These are phyloP conservation scores for Brachylomia viminalis DNA, from an alignment of 2,888 invertebrate genomes.

Conservation along the genomic window DNA sequence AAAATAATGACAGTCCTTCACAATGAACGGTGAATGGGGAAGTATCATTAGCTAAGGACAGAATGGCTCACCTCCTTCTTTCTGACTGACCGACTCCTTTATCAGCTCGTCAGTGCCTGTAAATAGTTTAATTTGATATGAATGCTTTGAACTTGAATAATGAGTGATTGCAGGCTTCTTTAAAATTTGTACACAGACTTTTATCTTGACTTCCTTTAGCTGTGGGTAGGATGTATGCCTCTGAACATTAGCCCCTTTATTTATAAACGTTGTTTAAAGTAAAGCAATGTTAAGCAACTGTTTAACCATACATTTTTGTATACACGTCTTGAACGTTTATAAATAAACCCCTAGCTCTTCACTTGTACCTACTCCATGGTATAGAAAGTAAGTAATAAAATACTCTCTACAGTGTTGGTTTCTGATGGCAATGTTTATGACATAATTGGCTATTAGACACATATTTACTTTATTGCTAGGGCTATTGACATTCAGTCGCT, in stretches of 20 bases:
- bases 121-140: neutral
- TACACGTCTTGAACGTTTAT: neutral
- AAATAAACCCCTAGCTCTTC: slow-evolving; percentile 4
- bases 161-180: neutral
- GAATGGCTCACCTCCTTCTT: neutral
- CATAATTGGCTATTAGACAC: slow-evolving; percentile 72
- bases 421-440: slow-evolving; percentile 68
- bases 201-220: neutral
- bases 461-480: slow-evolving; percentile 66
- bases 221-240: no score
- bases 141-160: neutral
- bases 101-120: neutral
- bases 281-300: neutral
- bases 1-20: no score
- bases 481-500: slow-evolving; percentile 56
- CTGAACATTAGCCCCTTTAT: neutral
- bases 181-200: neutral
- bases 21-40: neutral
- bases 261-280: neutral
- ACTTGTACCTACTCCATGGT: slow-evolving; percentile 25
- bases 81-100: neutral
- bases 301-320: neutral
- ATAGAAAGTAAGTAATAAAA: slow-evolving; percentile 59
- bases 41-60: neutral
- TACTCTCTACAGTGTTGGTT: slow-evolving; percentile 63